Conservation (phyloP, 2,113 vertebrate species). For the Oceanodroma tethys region DNA sequence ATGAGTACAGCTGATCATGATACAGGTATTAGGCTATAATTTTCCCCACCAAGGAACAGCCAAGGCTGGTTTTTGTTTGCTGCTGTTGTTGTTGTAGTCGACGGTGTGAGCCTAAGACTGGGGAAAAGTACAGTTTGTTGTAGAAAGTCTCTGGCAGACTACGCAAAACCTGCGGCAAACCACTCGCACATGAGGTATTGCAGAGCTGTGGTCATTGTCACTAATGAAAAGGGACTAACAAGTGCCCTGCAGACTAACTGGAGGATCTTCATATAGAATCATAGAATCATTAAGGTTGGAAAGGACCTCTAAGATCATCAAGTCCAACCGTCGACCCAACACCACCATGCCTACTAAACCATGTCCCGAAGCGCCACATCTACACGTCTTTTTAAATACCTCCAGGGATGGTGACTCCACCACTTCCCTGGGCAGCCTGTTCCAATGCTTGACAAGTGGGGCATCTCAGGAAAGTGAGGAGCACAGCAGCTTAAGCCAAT, state of each 20-base stretch:
- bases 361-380: no score
- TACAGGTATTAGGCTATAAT: neutral
- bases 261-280: neutral
- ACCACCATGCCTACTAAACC: no score
- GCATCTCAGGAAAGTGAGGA: neutral
- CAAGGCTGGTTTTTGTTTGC: neutral
- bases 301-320: no score
- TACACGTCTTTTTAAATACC: no score
- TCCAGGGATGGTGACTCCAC: no score
- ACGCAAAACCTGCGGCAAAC: neutral
- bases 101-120: neutral
- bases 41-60: neutral
- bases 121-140: neutral
- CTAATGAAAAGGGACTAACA: neutral
- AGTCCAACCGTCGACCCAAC: no score
- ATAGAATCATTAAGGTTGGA: no score
- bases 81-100: neutral
- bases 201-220: neutral
- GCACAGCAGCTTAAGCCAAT: neutral
- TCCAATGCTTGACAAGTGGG: no score
- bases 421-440: no score
- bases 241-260: neutral
- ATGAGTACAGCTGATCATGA: neutral
- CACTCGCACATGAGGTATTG: accelerated
- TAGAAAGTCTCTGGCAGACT: neutral